phyloP scores from a whole-genome alignment of 92 coral and sea anemone species.

The Epizoanthus rinbou region DNA sequence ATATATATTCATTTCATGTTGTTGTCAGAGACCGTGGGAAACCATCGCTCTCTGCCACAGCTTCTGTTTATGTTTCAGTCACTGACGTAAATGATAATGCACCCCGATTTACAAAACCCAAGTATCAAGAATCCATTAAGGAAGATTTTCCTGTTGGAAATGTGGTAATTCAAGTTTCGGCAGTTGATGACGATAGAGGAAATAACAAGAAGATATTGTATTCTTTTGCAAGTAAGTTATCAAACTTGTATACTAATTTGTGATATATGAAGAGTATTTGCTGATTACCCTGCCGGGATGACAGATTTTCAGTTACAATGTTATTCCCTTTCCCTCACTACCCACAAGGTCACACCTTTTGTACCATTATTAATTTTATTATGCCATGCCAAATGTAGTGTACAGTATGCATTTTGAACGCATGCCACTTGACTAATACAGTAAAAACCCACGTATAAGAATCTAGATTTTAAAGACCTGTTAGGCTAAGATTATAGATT shows the following conservation, averaged over 20 bases:
- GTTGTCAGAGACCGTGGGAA: slow-evolving; percentile 88
- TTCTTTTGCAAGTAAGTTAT: slow-evolving; percentile 65
- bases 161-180: slow-evolving; percentile 67
- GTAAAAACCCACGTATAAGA: too few relatives aligned
- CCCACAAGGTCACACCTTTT: not conserved
- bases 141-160: slow-evolving; percentile 72
- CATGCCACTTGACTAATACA: too few relatives aligned
- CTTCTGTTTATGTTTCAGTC: slow-evolving; percentile 76
- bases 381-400: not conserved
- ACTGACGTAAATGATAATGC: slow-evolving; percentile 92
- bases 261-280: too few relatives aligned
- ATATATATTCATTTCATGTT: slow-evolving; percentile 71
- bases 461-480: too few relatives aligned
- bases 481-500: too few relatives aligned
- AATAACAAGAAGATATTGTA: slow-evolving; percentile 72
- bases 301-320: too few relatives aligned
- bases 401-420: not conserved
- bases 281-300: too few relatives aligned
- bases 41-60: slow-evolving; percentile 63
- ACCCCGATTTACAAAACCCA: slow-evolving; percentile 65
- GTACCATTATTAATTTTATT: not conserved
- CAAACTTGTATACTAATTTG: too few relatives aligned
- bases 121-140: slow-evolving; percentile 59
- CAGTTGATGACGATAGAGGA: slow-evolving; percentile 86
- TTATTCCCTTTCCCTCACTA: too few relatives aligned